phyloP scores from a whole-genome alignment of 2,888 invertebrate genomes.

The Diplolepis rosae region DNA sequence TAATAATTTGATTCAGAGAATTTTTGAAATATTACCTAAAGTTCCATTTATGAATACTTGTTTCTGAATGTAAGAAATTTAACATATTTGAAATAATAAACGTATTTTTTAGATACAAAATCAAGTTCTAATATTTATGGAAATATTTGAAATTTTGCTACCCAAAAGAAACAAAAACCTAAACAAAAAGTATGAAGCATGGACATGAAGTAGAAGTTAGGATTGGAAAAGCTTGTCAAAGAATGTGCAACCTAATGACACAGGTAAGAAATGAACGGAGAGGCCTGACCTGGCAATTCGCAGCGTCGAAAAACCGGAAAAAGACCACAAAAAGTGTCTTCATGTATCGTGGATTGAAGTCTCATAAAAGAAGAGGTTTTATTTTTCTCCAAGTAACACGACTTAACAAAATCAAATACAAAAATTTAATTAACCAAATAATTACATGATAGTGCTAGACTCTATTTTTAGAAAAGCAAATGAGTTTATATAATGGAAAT shows the following conservation, averaged over 20 bases:
- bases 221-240: not conserved
- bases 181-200: not conserved
- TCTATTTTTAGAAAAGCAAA: not conserved
- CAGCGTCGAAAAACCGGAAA: not conserved
- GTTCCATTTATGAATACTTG: too few species aligned
- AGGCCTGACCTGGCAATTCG: not conserved
- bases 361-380: not conserved
- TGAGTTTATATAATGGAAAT: too few species aligned
- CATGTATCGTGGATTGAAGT: not conserved
- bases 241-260: not conserved
- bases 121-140: not conserved
- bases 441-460: not conserved
- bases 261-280: not conserved
- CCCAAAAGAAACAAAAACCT: not conserved
- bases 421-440: not conserved
- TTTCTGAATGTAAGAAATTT: too few species aligned
- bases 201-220: not conserved
- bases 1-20: too few species aligned
- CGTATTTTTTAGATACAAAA: too few species aligned
- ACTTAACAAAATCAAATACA: not conserved
- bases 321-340: not conserved
- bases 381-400: not conserved
- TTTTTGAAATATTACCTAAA: too few species aligned
- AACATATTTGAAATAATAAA: too few species aligned
- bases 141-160: not conserved